Base-by-base conservation (phyloP, 2,797 vertebrate genomes). In the Hydrolagus colliei region DNA sequence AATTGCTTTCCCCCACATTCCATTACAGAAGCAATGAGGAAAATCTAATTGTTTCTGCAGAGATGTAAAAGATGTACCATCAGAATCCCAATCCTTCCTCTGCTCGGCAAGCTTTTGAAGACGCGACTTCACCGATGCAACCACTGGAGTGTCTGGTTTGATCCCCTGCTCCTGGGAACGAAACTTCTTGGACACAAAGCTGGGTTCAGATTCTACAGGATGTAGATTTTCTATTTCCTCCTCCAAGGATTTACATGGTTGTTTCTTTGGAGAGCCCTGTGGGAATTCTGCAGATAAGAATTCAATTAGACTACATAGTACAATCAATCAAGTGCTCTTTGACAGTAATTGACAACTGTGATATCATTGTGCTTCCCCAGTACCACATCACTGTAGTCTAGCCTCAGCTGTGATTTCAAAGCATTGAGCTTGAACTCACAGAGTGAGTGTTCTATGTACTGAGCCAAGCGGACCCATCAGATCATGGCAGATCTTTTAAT, bases 101-200 rank as follows among this genome's bases (percentile, higher is more conserved):
- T 82, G n/a, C 16, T 84, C 86, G 1, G 63, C 63, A 3, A 88
- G 63, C 72, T 73, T 87, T 22, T 86, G 87, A 63, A 88, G 87
- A n/a, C 88, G 86, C 6, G 87, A 87, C 32, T 85, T 84, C 9
- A 88, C 80, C 10, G 88, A 87, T 0, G 72, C 79, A 62, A 88
- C 87, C 27, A 84, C 86, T 0, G 88, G 88, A 20, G 88, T 88
- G 27, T 88, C 88, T 9, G 88, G 88, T 32, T 88, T 88, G 11
- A 88, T 86, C 72, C 86, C 88, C 9, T 76, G 86, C 41, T 88
- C 87, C 0, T 84, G 35, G 13, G 32, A 1, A 1, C 88, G 86
- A n/a, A 84, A 84, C 1, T 41, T 59, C 75, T 77, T 84, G 10
- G 79, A 84, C 0, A 52, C 41, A 52, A 16, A 20, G 8, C 4